phyloP scores from a whole-genome alignment of 2,113 vertebrate species.

The Stigmatopora argus region DNA sequence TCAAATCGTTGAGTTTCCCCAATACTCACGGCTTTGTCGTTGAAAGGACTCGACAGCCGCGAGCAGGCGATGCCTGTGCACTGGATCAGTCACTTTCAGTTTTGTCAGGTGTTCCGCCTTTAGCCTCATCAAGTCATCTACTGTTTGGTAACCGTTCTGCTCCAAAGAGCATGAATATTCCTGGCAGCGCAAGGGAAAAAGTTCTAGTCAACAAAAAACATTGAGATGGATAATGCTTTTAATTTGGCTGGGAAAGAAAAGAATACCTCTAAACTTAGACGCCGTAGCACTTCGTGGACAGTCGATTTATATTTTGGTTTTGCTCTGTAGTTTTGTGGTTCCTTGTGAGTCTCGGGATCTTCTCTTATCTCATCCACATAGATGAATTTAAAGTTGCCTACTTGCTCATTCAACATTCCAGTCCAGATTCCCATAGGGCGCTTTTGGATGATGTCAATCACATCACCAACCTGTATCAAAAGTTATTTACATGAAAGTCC shows the following conservation, averaged over 20 bases:
- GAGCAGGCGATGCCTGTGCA: constrained; percentile 78
- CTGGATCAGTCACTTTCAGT: constrained; percentile 81
- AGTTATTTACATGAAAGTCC: not conserved
- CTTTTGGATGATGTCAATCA: constrained; percentile 89
- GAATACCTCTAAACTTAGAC: constrained; percentile 76
- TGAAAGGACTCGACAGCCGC: constrained; percentile 75
- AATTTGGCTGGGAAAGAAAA: not conserved
- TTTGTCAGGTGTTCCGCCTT: constrained; percentile 81
- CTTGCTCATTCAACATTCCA: constrained; percentile 81
- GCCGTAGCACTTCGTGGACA: constrained; percentile 77
- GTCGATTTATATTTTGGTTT: constrained; percentile 68
- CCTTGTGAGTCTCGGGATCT: constrained; percentile 66
- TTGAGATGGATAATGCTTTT: not conserved
- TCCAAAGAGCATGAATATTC: constrained; percentile 78
- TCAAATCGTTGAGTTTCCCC: not conserved
- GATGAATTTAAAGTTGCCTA: constrained; percentile 94
- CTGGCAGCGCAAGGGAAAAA: constrained; percentile 51
- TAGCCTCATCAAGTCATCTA: constrained; percentile 82
- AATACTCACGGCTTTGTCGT: constrained; percentile 77
- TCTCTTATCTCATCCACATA: constrained; percentile 79
- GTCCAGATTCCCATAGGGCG: constrained; percentile 93
- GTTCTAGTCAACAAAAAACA: not conserved
- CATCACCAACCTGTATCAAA: constrained; percentile 80
- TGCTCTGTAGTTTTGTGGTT: constrained; percentile 48
- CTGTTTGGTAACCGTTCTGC: constrained; percentile 81